Evolutionary conservation across 2,113 vertebrate genomes (phyloP), one percentile per base, ranked within the genome.

Genomic region (Acrocephalus arundinaceus): DNA sequence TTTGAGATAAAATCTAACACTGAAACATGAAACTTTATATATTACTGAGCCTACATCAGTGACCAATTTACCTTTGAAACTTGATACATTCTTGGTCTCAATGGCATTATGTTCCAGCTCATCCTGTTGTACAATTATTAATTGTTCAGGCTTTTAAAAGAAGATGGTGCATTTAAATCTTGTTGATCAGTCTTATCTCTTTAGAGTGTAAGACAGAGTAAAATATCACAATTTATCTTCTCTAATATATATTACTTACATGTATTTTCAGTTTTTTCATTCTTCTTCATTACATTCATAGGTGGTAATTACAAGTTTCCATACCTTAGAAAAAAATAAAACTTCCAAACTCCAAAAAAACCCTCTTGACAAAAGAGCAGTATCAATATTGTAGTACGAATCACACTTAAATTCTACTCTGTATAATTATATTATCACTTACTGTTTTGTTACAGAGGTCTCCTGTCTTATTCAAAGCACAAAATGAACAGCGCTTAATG

Each of bases 311-410:
- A 75, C 25, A 71, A 57, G 27, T 52, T 82, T 63, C 33, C 7
- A 49, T 41, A 49, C 2, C 4, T 49, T 49, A 49, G 83, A 76
- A 82, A 23, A 82, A 85, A 89, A 87, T 18, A 27, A 68, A 70
- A 10, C 3, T 7, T 30, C 3, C 2, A 31, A 59, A 59, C 9
- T 8, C 7, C 3, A 41, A 28, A 63, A 82, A 43, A 43, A 1
- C 1, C 0, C 2, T 57, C 11, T 23, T n/a, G 2, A 22, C 41
- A 39, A 68, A 63, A n/a, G 4, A 46, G 2, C 5, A 11, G 9
- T 57, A 45, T 57, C 2, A 1, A 31, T 57, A 51, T 6, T 24
- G 6, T 13, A 75, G 13, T 72, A 51, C 14, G 72, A 88, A 48
- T 35, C 49, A 39, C 11, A 52, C 17, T n/a, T 65, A 22, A 76